A percentile compares a stretch with the other conserved stretches of the same genome.
Conservation (phyloP, 2,113 vertebrate genomes). For the Sylvia atricapilla region DNA sequence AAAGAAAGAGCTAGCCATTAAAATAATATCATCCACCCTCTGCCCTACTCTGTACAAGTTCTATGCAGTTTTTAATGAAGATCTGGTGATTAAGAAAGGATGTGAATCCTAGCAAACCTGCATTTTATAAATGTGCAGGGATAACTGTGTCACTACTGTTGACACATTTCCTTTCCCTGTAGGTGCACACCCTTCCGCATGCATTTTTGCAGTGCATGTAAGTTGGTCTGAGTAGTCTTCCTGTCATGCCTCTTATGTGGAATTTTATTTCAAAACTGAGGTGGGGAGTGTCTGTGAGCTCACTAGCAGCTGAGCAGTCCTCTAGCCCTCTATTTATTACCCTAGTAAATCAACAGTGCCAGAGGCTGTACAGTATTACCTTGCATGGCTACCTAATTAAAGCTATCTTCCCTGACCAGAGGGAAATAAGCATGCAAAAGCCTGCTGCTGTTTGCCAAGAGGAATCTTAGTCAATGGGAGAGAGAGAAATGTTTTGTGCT, state of each 20-base stretch:
- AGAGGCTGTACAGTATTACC: background rate
- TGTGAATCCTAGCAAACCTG: background rate
- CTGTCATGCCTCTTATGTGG: background rate
- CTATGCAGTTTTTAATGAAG: background rate
- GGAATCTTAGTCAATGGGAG: constrained; percentile 52
- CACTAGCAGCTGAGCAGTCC: background rate
- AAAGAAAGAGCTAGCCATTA: background rate
- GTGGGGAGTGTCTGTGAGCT: background rate
- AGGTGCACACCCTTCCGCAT: background rate
- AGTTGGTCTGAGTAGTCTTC: background rate
- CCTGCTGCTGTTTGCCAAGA: constrained; percentile 67
- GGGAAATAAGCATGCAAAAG: constrained; percentile 66
- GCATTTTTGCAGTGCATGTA: background rate
- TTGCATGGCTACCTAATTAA: constrained; percentile 28
- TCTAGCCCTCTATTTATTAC: constrained; percentile 10
- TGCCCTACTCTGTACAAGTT: background rate
- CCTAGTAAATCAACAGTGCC: background rate
- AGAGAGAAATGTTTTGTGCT: constrained; percentile 41
- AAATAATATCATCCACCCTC: background rate
- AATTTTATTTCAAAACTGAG: background rate
- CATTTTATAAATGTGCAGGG: background rate
- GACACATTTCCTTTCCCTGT: constrained; percentile 28
- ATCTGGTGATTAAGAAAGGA: background rate
- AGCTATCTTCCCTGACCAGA: constrained; percentile 46
- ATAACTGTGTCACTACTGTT: constrained; percentile 10